Conservation (phyloP, 2,113 vertebrate species). For the Labrus mixtus region DNA sequence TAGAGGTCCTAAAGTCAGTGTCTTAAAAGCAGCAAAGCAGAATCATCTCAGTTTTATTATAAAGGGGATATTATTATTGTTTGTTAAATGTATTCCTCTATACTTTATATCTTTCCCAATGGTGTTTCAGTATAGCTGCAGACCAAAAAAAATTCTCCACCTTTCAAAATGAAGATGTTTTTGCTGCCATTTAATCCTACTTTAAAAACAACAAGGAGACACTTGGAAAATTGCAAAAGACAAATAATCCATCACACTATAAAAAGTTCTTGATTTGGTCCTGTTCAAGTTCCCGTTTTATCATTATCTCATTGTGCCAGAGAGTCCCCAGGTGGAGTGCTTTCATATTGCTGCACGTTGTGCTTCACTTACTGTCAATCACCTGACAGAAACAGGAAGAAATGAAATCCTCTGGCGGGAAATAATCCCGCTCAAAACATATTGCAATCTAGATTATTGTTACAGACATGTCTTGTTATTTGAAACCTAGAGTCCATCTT, state of each 20-base stretch:
- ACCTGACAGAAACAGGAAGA: constrained; percentile 46
- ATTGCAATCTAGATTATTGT: constrained; percentile 34
- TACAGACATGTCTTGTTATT: constrained; percentile 34
- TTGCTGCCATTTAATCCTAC: neutral
- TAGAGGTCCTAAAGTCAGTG: constrained; percentile 4
- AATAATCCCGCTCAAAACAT: constrained; percentile 61
- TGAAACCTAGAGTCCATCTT: neutral
- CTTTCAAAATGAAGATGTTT: constrained; percentile 13
- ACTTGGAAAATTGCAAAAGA: constrained; percentile 60
- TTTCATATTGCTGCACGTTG: constrained; percentile 67
- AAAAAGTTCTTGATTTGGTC: constrained; percentile 51
- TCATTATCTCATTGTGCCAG: constrained; percentile 73
- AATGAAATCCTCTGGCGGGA: constrained; percentile 48
- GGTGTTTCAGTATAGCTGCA: constrained; percentile 19
- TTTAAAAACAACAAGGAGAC: constrained; percentile 39
- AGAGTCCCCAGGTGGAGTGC: constrained; percentile 68
- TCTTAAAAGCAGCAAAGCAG: neutral
- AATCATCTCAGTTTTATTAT: constrained; percentile 19
- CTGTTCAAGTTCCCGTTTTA: constrained; percentile 59
- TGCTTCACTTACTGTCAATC: constrained; percentile 66
- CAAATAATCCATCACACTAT: constrained; percentile 63
- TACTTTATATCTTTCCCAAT: constrained; percentile 11
- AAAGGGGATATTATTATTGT: neutral
- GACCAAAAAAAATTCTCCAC: neutral
- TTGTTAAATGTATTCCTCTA: constrained; percentile 3